Base-by-base conservation (phyloP, 2,888 invertebrate genomes). In the Incurvaria masculella region DNA sequence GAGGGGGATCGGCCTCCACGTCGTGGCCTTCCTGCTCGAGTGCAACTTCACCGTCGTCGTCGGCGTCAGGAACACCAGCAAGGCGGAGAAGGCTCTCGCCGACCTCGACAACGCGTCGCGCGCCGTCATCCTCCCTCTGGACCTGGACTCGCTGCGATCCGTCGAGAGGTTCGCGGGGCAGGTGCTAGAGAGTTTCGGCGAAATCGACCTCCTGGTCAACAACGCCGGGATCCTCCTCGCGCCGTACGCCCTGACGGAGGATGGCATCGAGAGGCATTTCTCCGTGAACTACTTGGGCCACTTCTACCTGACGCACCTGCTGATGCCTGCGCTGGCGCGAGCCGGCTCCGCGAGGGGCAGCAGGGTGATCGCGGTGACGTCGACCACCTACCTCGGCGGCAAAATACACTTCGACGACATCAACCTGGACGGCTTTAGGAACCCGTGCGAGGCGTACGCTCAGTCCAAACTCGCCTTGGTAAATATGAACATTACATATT, bases 161-260 rank as follows among this genome's bases (percentile, higher is more conserved):
- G 88, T 95, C 0, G 82, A 81, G 59, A 69, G 80, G 49, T 96
- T 96, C 68, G 89, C 88, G 1, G 69, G 81, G 26, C 73, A 74
- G 48, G 81, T 95, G 14, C 75, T 81, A 54, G 74, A 79, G 8
- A 81, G 83, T 54, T 85, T 83, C 61, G 65, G 81, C 0, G 80
- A 85, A 63, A 81, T 94, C 47, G 81, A 92, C 63, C 61, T 90
- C 55, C 73, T 94, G 39, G 81, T 94, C 2, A 94, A 94, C 67
- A 94, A 94, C 71, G 94, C 96, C 59, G 96, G 94, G 23, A 85
- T 95, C 42, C 94, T 96, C 94, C 91, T 91, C 65, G 86, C 86
- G 4, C 91, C 93, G 23, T 89, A 85, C 57, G 76, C 81, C 47
- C 71, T 88, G 55, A 91, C 94, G 0, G 81, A 82, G 56, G 94